phyloP scores from a whole-genome alignment of 1,140 invertebrate species.

The Saccostrea echinata region DNA sequence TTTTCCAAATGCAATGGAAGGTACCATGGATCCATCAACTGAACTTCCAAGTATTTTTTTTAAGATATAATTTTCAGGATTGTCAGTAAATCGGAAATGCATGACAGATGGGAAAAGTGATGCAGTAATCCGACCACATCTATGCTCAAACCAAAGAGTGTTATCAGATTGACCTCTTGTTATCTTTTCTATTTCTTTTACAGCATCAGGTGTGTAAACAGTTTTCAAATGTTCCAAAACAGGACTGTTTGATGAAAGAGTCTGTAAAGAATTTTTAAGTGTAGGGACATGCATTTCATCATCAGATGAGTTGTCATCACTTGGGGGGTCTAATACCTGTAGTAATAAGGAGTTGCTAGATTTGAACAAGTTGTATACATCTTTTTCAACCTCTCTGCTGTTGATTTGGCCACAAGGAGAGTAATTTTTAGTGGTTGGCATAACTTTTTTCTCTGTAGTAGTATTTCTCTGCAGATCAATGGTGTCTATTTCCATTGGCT shows the following conservation, averaged over 20 bases:
- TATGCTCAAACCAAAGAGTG: conserved; percentile 29
- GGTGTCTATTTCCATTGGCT: background rate
- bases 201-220: background rate
- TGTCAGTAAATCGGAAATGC: background rate
- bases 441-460: background rate
- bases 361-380: conserved; percentile 39
- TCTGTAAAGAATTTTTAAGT: background rate
- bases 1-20: conserved; percentile 42
- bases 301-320: conserved; percentile 32
- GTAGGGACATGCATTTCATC: background rate
- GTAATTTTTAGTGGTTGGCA: background rate
- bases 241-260: background rate
- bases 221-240: background rate
- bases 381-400: conserved; percentile 15
- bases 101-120: conserved; percentile 27
- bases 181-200: conserved; percentile 2
- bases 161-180: conserved; percentile 38
- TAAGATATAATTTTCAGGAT: conserved; percentile 42
- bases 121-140: conserved; percentile 35
- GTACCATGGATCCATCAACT: background rate
- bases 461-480: background rate
- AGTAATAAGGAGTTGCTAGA: background rate
- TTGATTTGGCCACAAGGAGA: background rate
- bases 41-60: conserved; percentile 14
- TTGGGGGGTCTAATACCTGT: conserved; percentile 10